These are phyloP conservation scores for Misgurnus anguillicaudatus DNA, from an alignment of 2,113 vertebrate genomes.

Conservation along the genomic window DNA sequence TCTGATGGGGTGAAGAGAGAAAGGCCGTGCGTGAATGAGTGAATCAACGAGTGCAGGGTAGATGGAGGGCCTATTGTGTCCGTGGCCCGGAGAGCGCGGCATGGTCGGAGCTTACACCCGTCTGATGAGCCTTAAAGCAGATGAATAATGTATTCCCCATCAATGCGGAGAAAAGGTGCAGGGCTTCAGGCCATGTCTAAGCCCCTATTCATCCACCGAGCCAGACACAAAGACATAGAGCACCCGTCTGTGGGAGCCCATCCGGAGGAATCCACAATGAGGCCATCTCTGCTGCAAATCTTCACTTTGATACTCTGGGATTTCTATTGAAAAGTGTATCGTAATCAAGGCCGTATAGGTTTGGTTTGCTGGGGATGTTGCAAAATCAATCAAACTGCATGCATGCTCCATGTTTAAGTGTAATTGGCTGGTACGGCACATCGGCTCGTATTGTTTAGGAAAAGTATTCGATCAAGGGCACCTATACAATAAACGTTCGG, in stretches of 20 bases:
- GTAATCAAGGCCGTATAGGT: slow-evolving; percentile 9
- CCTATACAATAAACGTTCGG: too few species aligned
- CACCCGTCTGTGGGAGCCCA: slow-evolving; percentile 69
- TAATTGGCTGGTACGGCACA: too few species aligned
- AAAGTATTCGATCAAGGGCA: too few species aligned
- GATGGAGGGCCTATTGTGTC: slow-evolving; percentile 53
- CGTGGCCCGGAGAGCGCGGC: slow-evolving; percentile 39
- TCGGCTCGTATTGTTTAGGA: too few species aligned
- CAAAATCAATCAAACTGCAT: too few species aligned
- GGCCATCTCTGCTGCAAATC: slow-evolving; percentile 29
- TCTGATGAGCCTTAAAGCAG: slow-evolving; percentile 76
- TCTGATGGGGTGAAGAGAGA: slow-evolving; percentile 1
- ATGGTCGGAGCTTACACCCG: slow-evolving; percentile 66
- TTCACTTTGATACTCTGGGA: slow-evolving; percentile 11
- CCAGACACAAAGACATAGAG: slow-evolving; percentile 76
- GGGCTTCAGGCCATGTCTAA: slow-evolving; percentile 75
- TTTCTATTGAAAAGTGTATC: slow-evolving; percentile 7
- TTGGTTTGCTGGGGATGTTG: not conserved
- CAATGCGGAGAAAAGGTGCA: slow-evolving; percentile 76
- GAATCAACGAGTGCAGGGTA: slow-evolving; percentile 55
- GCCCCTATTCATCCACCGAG: slow-evolving; percentile 74
- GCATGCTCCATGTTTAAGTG: too few species aligned
- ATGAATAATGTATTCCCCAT: slow-evolving; percentile 79
- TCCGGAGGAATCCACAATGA: slow-evolving; percentile 64
- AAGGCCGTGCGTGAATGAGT: slow-evolving; percentile 36